Evolutionary conservation across 2,888 invertebrate species (phyloP), one percentile per base, ranked within the genome.

Genomic region (Taenaris catops): DNA sequence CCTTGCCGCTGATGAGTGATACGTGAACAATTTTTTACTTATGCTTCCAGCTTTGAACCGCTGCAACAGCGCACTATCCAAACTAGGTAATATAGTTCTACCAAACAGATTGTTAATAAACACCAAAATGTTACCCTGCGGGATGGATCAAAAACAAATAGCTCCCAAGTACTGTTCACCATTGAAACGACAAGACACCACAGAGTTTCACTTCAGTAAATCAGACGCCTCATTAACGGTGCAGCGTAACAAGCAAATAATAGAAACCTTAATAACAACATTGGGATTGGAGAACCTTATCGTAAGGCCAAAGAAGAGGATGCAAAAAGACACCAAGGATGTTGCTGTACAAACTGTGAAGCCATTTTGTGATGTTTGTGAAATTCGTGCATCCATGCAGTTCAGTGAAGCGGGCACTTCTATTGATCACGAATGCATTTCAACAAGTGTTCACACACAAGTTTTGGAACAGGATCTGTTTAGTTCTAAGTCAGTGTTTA

Each of bases 21-120:
- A 3, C 3, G 3, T 29, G 11, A 34, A 40, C 35, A 38, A 43
- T 47, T 47, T 51, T 45, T 41, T 38, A 44, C 63, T 67, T 72
- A 55, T 71, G 51, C 63, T 79, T 68, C 43, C 86, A 86, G 86
- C 83, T 57, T 51, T 84, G 49, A 63, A 61, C 61, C 81, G 81
- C 53, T 83, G 83, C 67, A 51, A 58, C 51, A 48, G 59, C 55
- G 80, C 83, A 41, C 44, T 83, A 44, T 38, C 34, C 36, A 76
- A 63, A 48, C 58, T 84, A 51, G 49, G 51, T 34, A 63, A 59
- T 12, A 59, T 83, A 53, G 51, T 55, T 25, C 55, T 81, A 36
- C 81, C 84, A 2, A 76, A 67, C 46, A 66, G 61, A 41, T 59
- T 84, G 47, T 36, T 68, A 35, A 65, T 84, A 51, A 66, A 69